Percentiles rank a stretch among this genome's conserved stretches.
phyloP scores from a whole-genome alignment of 2,888 invertebrate species.

The Drosophila glabriapex region DNA sequence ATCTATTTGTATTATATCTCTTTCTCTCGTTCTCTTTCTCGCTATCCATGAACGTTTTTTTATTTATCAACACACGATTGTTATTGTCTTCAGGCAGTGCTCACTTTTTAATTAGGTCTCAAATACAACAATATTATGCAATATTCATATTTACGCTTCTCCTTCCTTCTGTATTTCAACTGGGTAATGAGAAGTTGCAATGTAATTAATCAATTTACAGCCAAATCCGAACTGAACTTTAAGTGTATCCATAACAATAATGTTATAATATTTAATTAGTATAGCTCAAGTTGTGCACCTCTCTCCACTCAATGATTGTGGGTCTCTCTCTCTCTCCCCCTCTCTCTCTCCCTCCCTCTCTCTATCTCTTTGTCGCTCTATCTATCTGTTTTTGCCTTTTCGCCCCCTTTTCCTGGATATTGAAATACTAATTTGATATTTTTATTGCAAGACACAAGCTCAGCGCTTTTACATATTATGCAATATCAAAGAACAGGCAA shows the following conservation, averaged over 20 bases:
- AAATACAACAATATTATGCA: not conserved
- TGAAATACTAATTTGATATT: conserved; percentile 44
- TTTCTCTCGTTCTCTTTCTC: not conserved
- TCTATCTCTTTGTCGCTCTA: not conserved
- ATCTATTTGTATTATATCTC: not conserved
- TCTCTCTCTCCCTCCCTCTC: not conserved
- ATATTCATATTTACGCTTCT: not conserved
- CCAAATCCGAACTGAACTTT: not conserved
- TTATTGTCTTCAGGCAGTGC: not conserved
- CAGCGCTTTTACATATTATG: conserved; percentile 30
- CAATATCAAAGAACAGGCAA: conserved; percentile 16
- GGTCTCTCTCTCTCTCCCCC: fast-evolving
- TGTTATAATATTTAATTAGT: not conserved
- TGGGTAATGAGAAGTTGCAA: not conserved
- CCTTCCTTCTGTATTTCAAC: not conserved
- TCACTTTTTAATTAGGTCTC: not conserved
- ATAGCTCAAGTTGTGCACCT: not conserved
- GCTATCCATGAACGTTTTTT: not conserved
- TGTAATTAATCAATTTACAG: not conserved
- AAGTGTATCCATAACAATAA: not conserved
- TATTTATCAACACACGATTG: not conserved
- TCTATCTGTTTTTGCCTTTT: not conserved
- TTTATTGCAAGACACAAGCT: conserved; percentile 24
- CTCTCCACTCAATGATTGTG: not conserved
- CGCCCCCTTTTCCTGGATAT: not conserved